phyloP scores from a whole-genome alignment of 2,888 invertebrate genomes.

The Aporophyla nigra region DNA sequence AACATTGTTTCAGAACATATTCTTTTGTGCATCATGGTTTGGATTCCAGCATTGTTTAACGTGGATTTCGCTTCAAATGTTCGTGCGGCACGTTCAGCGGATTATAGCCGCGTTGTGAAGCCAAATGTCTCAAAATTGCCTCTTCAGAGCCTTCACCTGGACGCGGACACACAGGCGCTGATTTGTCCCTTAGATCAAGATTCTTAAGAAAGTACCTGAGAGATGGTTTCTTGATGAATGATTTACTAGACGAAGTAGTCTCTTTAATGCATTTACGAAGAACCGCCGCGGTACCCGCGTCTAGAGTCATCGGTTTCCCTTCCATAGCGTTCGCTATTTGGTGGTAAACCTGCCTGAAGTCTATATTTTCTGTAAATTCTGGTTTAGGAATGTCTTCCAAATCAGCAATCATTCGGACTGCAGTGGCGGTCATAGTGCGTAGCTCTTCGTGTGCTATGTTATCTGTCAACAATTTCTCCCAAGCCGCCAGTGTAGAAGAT shows the following conservation, averaged over 20 bases:
- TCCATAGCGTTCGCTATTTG: conserved; percentile 84
- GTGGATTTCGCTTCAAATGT: conserved; percentile 14
- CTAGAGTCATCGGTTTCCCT: conserved; percentile 78
- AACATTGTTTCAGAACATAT: not conserved
- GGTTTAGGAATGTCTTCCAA: conserved; percentile 79
- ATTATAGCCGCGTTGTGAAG: conserved; percentile 78
- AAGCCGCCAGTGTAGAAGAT: conserved; percentile 73
- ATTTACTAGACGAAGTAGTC: conserved; percentile 79
- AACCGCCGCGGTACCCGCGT: conserved; percentile 69
- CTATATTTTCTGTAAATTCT: conserved; percentile 72
- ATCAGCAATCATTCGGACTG: conserved; percentile 82
- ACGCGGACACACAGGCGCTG: conserved; percentile 64
- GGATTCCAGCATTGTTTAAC: not conserved
- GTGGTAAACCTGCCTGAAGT: conserved; percentile 81
- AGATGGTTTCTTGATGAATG: conserved; percentile 73
- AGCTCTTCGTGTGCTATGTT: conserved; percentile 74
- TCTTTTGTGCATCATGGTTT: not conserved
- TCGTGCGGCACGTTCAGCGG: conserved; percentile 80
- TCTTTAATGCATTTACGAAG: conserved; percentile 76
- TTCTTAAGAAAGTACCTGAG: conserved; percentile 71
- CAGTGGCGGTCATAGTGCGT: conserved; percentile 79
- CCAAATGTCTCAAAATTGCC: conserved; percentile 73
- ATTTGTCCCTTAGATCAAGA: conserved; percentile 73
- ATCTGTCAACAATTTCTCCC: conserved; percentile 81
- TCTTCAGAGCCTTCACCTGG: conserved; percentile 74